Evolutionary conservation across 2,113 vertebrate species (phyloP), one percentile per base, ranked within the genome.

Genomic region (Cromileptes altivelis): DNA sequence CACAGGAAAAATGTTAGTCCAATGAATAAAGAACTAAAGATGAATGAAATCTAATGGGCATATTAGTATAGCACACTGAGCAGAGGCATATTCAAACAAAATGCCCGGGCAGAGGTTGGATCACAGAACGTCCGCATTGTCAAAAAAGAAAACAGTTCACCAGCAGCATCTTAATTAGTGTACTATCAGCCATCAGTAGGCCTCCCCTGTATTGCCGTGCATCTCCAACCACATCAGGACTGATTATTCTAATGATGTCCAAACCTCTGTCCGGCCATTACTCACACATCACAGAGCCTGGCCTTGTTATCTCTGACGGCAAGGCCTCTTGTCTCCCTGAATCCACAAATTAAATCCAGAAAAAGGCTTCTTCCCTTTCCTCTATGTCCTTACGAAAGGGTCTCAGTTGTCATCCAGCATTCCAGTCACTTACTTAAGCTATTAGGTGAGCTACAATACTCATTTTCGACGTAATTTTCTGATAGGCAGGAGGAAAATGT

Each of bases 191-290:
- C 82, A 73, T 82, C 64, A 79, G 78, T 63, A 40, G 55, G 57
- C 58, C 80, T 77, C 65, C 68, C 42, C 56, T 79, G 81, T 78
- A 81, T 78, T 80, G 47, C 65, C 14, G 18, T 68, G 79, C 81
- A 85, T 89, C 78, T 91, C 65, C 6, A 42, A 83, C 75, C 75
- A 76, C 70, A 85, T 93, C 88, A 81, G 69, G 57, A 57, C 88
- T 87, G 91, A 90, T 92, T 91, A 84, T 90, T 92, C 76, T 91
- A 92, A 93, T 91, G 75, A 91, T 87, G 78, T 90, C 75, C 86
- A 83, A 89, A 87, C 82, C 89, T 85, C 80, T 87, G 89, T 87
- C 89, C 81, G 0, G 73, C 68, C 76, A 91, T 89, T 91, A 92
- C 87, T 84, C 82, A 84, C 88, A 85, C 87, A 82, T 89, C 85